Evolutionary conservation across 2,113 vertebrate species (phyloP).

Genomic region (Cyanoramphus novaezelandiae): DNA sequence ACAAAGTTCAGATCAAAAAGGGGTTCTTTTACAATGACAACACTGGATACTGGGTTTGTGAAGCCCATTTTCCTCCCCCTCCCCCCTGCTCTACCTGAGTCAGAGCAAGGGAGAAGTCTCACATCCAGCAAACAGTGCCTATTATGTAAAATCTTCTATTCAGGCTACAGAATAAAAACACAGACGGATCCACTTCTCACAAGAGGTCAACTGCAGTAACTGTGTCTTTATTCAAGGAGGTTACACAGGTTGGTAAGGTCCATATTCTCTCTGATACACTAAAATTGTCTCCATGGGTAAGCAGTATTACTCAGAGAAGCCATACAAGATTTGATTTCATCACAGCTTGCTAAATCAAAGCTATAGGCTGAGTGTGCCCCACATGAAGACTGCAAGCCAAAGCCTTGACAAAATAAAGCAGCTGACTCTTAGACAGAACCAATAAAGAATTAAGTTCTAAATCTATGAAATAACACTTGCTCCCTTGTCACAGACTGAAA

Average conservation of each 20-base stretch:
- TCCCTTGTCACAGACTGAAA: neutral
- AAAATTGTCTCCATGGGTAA: neutral
- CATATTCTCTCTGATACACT: neutral
- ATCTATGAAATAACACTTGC: neutral
- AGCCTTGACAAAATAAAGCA: conserved; percentile 4
- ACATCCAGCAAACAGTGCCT: conserved; percentile 11
- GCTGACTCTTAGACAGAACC: neutral
- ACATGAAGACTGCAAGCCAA: neutral
- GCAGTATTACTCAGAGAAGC: neutral
- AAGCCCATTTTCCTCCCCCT: neutral
- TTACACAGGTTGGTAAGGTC: neutral
- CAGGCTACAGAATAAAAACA: conserved; percentile 1
- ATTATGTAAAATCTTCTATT: conserved; percentile 12
- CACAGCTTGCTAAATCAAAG: neutral
- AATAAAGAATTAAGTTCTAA: neutral
- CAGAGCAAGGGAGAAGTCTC: conserved; percentile 27
- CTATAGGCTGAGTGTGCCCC: neutral
- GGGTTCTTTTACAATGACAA: neutral
- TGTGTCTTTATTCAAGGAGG: neutral
- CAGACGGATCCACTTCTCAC: neutral
- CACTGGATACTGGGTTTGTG: neutral
- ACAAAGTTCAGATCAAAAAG: conserved; percentile 24
- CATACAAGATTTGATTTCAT: neutral
- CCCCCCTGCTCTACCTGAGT: neutral
- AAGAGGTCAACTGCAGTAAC: conserved; percentile 8